Percentiles rank a stretch among this genome's conserved stretches.
These are phyloP conservation scores for Calcarius ornatus DNA, from an alignment of 2,113 vertebrate genomes.

Conservation along the genomic window DNA sequence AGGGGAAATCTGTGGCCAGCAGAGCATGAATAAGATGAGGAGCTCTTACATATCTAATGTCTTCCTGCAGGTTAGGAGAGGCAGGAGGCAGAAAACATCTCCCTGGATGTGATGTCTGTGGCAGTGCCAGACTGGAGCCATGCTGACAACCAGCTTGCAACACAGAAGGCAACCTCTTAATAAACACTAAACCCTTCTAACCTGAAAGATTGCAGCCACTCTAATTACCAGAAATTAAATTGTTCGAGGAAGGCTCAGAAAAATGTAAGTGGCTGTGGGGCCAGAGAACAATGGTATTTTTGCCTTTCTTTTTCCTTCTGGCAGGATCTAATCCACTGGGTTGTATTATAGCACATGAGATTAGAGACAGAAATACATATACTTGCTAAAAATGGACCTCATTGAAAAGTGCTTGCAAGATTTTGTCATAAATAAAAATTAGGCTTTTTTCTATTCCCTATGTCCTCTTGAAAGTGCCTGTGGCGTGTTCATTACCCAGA, in stretches of 20 bases:
- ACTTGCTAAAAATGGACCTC: not conserved
- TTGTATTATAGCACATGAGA: not conserved
- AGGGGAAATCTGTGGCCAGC: not conserved
- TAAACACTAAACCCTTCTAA: conserved; percentile 63
- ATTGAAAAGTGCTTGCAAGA: not conserved
- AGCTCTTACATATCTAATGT: not conserved
- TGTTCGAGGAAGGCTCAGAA: not conserved
- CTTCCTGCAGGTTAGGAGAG: not conserved
- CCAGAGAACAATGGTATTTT: not conserved
- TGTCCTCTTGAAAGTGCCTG: not conserved
- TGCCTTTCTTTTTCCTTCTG: not conserved
- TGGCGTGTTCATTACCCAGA: not conserved
- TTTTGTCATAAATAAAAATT: not conserved
- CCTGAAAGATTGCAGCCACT: conserved; percentile 42
- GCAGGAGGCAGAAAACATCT: not conserved
- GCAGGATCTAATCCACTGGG: not conserved
- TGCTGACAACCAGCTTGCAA: conserved; percentile 54
- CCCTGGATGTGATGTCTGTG: not conserved
- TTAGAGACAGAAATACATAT: not conserved
- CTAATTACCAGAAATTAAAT: conserved; percentile 57
- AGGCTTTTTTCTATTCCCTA: not conserved
- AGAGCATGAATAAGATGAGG: not conserved
- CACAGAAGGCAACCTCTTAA: conserved; percentile 59
- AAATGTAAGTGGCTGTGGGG: not conserved
- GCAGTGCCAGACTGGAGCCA: conserved; percentile 2